These are phyloP conservation scores for Datnioides undecimradiatus DNA, from an alignment of 2,113 vertebrate species.

Conservation along the genomic window DNA sequence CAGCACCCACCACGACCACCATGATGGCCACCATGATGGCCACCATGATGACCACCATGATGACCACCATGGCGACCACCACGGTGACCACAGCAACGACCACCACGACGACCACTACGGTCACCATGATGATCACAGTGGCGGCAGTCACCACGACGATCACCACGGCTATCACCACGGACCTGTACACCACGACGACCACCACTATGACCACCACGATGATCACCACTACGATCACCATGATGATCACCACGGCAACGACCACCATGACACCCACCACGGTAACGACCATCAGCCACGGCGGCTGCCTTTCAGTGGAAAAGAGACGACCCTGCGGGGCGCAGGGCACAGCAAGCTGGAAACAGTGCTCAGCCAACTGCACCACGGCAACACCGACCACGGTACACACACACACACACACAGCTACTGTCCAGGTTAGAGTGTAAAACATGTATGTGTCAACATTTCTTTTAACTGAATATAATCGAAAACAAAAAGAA, in stretches of 20 bases:
- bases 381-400: constrained; percentile 68
- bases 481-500: too few relatives aligned
- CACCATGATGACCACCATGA: background rate
- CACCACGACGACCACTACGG: constrained; percentile 21
- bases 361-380: constrained; percentile 77
- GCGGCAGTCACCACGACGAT: too few relatives aligned
- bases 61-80: constrained; percentile 6
- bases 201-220: constrained; percentile 26
- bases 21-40: background rate
- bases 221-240: constrained; percentile 34
- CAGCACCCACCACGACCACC: too few relatives aligned
- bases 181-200: too few relatives aligned
- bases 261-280: constrained; percentile 1
- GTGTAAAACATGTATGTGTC: too few relatives aligned
- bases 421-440: too few relatives aligned
- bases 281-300: constrained; percentile 22
- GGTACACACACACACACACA: constrained; percentile 57
- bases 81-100: constrained; percentile 15
- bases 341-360: constrained; percentile 77
- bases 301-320: constrained; percentile 44
- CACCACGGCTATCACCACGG: too few relatives aligned
- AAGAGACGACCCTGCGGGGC: constrained; percentile 43
- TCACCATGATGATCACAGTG: background rate
- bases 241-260: background rate
- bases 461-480: too few relatives aligned